phyloP scores from a whole-genome alignment of 1,140 invertebrate genomes.

The Drosophila jambulina region DNA sequence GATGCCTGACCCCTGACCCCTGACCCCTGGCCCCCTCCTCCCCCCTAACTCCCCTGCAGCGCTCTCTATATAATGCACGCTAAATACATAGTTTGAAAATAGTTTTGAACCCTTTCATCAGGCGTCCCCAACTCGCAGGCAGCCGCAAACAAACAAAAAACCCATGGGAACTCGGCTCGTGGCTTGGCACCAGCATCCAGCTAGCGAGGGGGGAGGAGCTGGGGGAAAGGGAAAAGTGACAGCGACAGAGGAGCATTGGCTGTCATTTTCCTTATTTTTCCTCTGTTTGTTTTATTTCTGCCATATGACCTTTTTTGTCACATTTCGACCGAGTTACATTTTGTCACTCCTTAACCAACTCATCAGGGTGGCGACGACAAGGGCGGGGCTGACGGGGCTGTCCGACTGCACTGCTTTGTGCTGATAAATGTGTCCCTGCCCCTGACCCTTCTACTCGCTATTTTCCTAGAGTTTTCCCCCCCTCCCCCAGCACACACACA shows the following conservation, averaged over 20 bases:
- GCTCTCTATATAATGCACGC: constrained; percentile 67
- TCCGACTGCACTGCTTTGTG: constrained; percentile 55
- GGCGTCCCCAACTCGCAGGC: constrained; percentile 30
- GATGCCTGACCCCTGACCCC: constrained; percentile 16
- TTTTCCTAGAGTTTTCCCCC: constrained; percentile 13
- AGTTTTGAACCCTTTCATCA: constrained; percentile 83
- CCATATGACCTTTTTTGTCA: constrained; percentile 64
- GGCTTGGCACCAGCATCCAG: constrained; percentile 51
- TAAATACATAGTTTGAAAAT: constrained; percentile 83
- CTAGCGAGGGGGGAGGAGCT: background rate
- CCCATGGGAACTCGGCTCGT: constrained; percentile 78
- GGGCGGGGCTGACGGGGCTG: background rate
- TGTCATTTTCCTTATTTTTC: constrained; percentile 66
- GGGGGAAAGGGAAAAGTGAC: constrained; percentile 24
- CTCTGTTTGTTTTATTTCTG: constrained; percentile 70
- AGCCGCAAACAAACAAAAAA: constrained; percentile 70
- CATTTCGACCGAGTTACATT: constrained; percentile 58
- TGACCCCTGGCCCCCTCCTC: background rate
- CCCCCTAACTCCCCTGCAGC: background rate
- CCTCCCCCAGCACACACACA: background rate
- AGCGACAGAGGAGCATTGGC: constrained; percentile 52
- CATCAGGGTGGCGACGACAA: constrained; percentile 26
- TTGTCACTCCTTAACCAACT: constrained; percentile 59
- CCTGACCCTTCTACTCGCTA: background rate
- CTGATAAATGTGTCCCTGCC: constrained; percentile 43